Percentiles rank a stretch among this genome's conserved stretches.
Evolutionary conservation across 2,113 vertebrate genomes (phyloP).

Genomic region (Leptobrachium ailaonicum): DNA sequence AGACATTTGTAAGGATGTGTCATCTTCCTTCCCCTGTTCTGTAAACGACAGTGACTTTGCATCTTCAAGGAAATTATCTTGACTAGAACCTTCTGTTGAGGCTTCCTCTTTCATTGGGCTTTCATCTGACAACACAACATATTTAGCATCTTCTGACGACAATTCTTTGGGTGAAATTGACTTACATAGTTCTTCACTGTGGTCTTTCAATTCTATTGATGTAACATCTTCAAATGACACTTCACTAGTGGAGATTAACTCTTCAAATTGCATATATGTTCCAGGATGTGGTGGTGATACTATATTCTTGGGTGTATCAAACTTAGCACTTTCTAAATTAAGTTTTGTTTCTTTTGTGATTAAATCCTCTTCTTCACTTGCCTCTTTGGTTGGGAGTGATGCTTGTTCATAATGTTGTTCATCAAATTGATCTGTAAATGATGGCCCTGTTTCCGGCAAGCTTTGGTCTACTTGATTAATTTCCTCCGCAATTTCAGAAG

Average conservation of each 20-base stretch:
- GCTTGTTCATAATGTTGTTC: constrained; percentile 18
- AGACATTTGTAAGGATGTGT: constrained; percentile 42
- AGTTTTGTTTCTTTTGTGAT: neutral
- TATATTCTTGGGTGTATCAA: constrained; percentile 55
- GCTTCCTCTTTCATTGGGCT: constrained; percentile 52
- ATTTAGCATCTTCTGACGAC: neutral
- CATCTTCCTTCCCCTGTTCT: constrained; percentile 44
- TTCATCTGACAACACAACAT: constrained; percentile 49
- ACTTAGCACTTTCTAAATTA: constrained; percentile 47
- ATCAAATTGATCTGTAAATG: neutral
- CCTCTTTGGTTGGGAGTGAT: constrained; percentile 8
- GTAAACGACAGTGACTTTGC: constrained; percentile 57
- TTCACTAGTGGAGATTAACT: constrained; percentile 58
- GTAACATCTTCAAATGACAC: constrained; percentile 61
- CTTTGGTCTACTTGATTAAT: neutral
- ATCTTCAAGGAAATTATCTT: constrained; percentile 60
- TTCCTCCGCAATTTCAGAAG: constrained; percentile 1
- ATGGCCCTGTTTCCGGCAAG: rapidly evolving
- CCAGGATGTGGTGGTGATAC: constrained; percentile 27
- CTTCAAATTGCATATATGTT: constrained; percentile 45
- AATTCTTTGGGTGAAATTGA: constrained; percentile 6
- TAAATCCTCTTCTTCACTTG: constrained; percentile 32
- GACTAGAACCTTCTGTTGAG: constrained; percentile 50
- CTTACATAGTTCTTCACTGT: constrained; percentile 1
- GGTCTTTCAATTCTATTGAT: constrained; percentile 59